Base-by-base conservation (phyloP, 2,797 vertebrate species). In the Heteromormyrus szaboi region DNA sequence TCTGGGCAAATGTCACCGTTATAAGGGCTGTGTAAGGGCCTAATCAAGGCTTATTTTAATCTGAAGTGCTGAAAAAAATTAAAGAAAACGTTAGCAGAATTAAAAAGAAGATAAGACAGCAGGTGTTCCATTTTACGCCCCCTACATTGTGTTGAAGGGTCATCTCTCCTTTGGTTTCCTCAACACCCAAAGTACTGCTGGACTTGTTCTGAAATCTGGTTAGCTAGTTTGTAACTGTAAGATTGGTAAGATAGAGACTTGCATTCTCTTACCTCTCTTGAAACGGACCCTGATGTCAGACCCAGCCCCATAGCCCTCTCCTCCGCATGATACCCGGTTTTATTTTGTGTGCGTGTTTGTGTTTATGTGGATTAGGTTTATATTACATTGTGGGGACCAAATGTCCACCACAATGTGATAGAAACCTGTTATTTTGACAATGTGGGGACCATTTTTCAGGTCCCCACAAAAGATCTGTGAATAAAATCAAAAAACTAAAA, bases 31-130 rank as follows among this genome's bases (percentile, higher is more conserved):
- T 46, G 7, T 46, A 22, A 81, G 41, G 76, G 41, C 76, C 41
- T 81, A 46, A 81, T 81, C 41, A 46, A 81, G 76, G 19, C 7
- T 81, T 81, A 81, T 46, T 81, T 81, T 81, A 81, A 81, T 81
- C 37, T 81, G 41, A 81, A 19, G 41, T 5, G 5, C 41, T 44
- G 76, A n/a, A 22, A 46, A 81, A 79, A 79, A 46, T 19, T 19
- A 9, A 79, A 65, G 59, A 65, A 79, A 44, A 81, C 37, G 14
- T 81, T 81, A 44, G 76, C 76, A 81, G 68, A 72, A 81, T 44
- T 46, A 81, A 46, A 81, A 81, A 46, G 19, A 46, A 44, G 33
- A 46, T 79, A 46, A 79, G 76, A 81, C 2, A 46, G 7, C 76
- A 46, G 76, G 76, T 17, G 19, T 81, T 81, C 41, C 8, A 81